A percentile compares a stretch with the other conserved stretches of the same genome.
These are phyloP conservation scores for Ctenodactylus gundi DNA, from an alignment of 2,113 vertebrate genomes.

Conservation along the genomic window DNA sequence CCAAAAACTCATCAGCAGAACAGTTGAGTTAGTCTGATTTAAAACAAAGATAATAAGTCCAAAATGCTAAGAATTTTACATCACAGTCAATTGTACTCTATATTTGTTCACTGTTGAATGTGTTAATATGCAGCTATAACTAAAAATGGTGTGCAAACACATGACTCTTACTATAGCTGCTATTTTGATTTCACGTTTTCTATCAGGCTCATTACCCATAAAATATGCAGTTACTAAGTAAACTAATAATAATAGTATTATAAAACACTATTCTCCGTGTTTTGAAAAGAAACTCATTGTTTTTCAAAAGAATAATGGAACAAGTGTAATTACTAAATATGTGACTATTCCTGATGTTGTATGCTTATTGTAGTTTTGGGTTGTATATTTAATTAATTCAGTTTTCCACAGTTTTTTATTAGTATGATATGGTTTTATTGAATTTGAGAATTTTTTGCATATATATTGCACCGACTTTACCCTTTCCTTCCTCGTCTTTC, in stretches of 20 bases:
- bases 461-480: no score
- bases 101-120: background rate
- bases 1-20: background rate
- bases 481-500: no score
- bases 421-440: no score
- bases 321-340: background rate
- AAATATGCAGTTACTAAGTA: background rate
- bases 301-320: background rate
- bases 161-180: conserved; percentile 2
- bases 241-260: background rate
- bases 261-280: background rate
- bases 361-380: background rate
- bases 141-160: background rate
- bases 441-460: no score
- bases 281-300: background rate
- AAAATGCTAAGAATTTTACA: background rate
- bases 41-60: no score
- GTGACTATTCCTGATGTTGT: background rate
- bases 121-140: background rate
- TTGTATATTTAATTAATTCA: background rate
- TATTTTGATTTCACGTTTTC: conserved; percentile 45
- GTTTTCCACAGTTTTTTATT: no score
- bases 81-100: background rate
- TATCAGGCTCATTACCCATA: background rate
- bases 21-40: no score